Conservation (phyloP, 1,140 invertebrate species). For the Bombus polaris region DNA sequence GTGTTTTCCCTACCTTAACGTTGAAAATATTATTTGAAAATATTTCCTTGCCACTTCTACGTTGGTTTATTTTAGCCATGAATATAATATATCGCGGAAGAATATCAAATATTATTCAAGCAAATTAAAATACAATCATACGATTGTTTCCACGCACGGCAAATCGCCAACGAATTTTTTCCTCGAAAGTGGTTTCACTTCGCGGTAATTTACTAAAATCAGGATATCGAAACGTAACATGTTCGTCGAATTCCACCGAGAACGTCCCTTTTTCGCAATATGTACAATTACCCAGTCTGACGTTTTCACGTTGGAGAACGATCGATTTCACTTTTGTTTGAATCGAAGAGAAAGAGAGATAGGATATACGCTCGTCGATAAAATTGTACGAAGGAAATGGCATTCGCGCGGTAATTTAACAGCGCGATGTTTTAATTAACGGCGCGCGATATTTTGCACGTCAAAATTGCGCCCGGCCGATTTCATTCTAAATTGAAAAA, state of each 20-base stretch:
- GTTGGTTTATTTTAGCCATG: background rate
- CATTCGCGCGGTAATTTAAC: background rate
- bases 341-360: background rate
- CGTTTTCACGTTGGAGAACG: background rate
- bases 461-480: background rate
- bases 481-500: conserved; percentile 11
- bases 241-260: background rate
- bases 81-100: background rate
- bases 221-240: background rate
- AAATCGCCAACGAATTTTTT: conserved; percentile 20
- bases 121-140: conserved; percentile 10
- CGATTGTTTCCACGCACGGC: background rate
- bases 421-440: background rate
- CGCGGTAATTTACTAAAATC: conserved; percentile 7
- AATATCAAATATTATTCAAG: background rate
- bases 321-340: conserved; percentile 23
- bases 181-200: conserved; percentile 40
- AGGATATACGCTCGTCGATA: background rate
- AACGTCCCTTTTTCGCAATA: background rate
- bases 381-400: background rate
- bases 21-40: background rate
- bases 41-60: background rate
- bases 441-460: background rate
- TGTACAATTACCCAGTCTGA: conserved; percentile 4
- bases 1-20: background rate